Conservation (phyloP, 2,113 vertebrate genomes). For the Osmerus eperlanus region DNA sequence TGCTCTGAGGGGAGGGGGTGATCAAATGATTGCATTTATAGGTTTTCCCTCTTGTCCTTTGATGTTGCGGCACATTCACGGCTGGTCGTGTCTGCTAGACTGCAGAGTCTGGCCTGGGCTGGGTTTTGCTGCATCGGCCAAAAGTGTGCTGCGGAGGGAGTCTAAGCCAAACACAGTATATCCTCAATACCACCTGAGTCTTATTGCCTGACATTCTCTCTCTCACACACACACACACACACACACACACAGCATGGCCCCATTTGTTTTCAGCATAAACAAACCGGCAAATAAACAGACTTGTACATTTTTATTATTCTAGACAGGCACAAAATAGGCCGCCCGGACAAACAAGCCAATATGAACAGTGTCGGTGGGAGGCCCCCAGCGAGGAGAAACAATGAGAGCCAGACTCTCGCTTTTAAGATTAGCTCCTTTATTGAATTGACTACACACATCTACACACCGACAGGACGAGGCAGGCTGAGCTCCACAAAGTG, state of each 20-base stretch:
- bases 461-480: constrained; percentile 41
- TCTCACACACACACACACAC: constrained; percentile 15
- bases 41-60: constrained; percentile 30
- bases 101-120: constrained; percentile 41
- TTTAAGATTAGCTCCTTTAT: constrained; percentile 64
- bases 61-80: constrained; percentile 22
- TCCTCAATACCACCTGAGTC: constrained; percentile 53
- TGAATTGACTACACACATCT: constrained; percentile 59
- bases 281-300: constrained; percentile 61
- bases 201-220: constrained; percentile 26
- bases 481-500: constrained; percentile 40
- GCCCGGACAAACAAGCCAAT: constrained; percentile 64
- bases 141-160: constrained; percentile 20
- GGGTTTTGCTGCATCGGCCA: constrained; percentile 46
- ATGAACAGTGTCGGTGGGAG: constrained; percentile 48
- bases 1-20: constrained; percentile 6
- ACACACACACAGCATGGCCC: constrained; percentile 17
- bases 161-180: constrained; percentile 47
- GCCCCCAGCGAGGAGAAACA: constrained; percentile 43
- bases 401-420: constrained; percentile 46
- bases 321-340: constrained; percentile 61
- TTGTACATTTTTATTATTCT: constrained; percentile 69
- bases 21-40: constrained; percentile 51
- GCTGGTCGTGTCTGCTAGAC: constrained; percentile 18
- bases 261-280: constrained; percentile 54